Evolutionary conservation across 2,797 vertebrate species (phyloP).

Genomic region (Discoglossus pictus): DNA sequence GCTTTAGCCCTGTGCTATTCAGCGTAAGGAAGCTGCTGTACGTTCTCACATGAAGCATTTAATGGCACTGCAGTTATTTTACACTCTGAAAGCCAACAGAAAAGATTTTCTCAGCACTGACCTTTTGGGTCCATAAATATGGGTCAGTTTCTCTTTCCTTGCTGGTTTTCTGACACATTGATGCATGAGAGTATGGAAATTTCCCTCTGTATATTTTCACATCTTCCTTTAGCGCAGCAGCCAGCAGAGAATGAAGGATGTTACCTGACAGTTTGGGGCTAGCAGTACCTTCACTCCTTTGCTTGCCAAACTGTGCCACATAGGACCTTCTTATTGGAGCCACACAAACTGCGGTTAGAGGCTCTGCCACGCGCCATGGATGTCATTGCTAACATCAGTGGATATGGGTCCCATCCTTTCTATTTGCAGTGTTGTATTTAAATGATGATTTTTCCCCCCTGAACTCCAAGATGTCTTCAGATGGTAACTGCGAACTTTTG

Average conservation of each 20-base stretch:
- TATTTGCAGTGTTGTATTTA: too few species aligned
- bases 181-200: constrained; percentile 55
- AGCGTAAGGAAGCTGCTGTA: too few species aligned
- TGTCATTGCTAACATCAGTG: too few species aligned
- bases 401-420: too few species aligned
- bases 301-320: background rate
- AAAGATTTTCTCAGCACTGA: constrained; percentile 47
- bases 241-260: constrained; percentile 12
- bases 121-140: constrained; percentile 55
- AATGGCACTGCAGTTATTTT: constrained; percentile 32
- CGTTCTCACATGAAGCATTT: constrained; percentile 44
- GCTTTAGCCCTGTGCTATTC: too few species aligned
- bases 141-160: constrained; percentile 50
- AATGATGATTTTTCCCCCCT: too few species aligned
- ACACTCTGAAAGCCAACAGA: background rate
- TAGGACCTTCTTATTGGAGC: too few species aligned
- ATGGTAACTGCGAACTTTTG: too few species aligned
- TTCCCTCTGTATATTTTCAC: constrained; percentile 27
- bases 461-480: too few species aligned
- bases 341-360: too few species aligned
- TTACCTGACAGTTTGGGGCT: constrained; percentile 37
- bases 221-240: constrained; percentile 41
- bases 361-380: too few species aligned
- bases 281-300: constrained; percentile 33
- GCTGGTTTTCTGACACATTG: constrained; percentile 52